Percentiles rank a stretch among this genome's conserved stretches.
Evolutionary conservation across 2,888 invertebrate species (phyloP).

Genomic region (Spilosoma lubricipeda): DNA sequence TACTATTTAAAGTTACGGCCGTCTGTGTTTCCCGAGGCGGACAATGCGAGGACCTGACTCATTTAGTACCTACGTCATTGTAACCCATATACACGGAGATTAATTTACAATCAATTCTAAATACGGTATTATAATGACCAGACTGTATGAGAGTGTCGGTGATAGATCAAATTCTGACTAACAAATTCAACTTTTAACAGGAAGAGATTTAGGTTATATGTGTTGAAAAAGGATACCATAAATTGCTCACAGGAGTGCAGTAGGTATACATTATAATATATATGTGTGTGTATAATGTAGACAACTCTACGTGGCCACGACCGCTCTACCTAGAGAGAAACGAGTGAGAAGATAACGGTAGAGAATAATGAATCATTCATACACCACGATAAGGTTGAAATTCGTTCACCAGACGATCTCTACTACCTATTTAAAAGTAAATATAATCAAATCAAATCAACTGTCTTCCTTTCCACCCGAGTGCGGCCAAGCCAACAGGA

Average conservation of each 20-base stretch:
- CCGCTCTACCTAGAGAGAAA: too few species aligned
- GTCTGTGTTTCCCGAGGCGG: slow-evolving; percentile 14
- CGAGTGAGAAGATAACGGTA: not conserved
- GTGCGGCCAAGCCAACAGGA: too few species aligned
- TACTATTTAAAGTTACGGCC: slow-evolving; percentile 7
- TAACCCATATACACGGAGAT: slow-evolving; percentile 21
- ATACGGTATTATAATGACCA: slow-evolving; percentile 6
- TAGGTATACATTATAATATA: too few species aligned
- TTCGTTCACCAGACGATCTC: too few species aligned
- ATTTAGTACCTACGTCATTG: slow-evolving; percentile 13
- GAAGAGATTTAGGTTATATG: not conserved
- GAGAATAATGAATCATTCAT: not conserved
- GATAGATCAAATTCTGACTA: not conserved
- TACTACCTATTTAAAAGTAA: not conserved
- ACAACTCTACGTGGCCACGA: too few species aligned
- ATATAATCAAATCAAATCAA: too few species aligned
- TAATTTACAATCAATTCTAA: slow-evolving; percentile 18
- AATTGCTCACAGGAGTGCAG: too few species aligned
- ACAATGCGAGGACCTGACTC: slow-evolving; percentile 19
- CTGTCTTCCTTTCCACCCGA: not conserved
- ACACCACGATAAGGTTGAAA: not conserved
- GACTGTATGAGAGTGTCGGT: not conserved
- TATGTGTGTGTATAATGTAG: too few species aligned
- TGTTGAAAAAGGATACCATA: too few species aligned
- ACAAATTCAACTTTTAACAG: not conserved